phyloP scores from a whole-genome alignment of 2,113 vertebrate species.

The Argyrosomus japonicus region DNA sequence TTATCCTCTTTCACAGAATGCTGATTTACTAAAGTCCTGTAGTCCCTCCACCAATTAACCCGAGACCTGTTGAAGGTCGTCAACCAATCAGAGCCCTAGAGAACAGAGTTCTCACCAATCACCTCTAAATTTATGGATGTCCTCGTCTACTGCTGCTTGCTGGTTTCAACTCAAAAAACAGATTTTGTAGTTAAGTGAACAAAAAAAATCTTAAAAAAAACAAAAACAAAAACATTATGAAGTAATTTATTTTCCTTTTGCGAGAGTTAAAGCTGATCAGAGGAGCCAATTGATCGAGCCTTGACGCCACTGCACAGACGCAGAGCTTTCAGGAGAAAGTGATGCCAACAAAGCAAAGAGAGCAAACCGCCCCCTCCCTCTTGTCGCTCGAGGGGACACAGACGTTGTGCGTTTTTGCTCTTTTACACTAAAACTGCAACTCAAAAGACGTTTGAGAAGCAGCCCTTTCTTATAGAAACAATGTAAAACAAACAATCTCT shows the following conservation, averaged over 20 bases:
- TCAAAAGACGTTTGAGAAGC: conserved; percentile 77
- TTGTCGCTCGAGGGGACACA: conserved; percentile 79
- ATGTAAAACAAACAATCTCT: conserved; percentile 75
- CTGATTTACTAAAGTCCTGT: conserved; percentile 63
- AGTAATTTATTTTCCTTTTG: conserved; percentile 78
- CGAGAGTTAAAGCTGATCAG: conserved; percentile 71
- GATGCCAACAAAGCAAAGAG: conserved; percentile 80
- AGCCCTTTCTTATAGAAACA: conserved; percentile 85
- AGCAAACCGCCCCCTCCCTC: conserved; percentile 61
- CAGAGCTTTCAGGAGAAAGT: conserved; percentile 77
- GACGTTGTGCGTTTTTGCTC: conserved; percentile 83
- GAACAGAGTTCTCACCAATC: conserved; percentile 70
- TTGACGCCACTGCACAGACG: conserved; percentile 72
- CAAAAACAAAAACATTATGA: conserved; percentile 59
- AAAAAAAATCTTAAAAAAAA: conserved; percentile 69
- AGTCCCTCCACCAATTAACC: conserved; percentile 64
- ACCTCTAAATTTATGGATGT: conserved; percentile 81
- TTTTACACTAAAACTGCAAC: conserved; percentile 89
- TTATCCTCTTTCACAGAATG: conserved; percentile 94
- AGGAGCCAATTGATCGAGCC: conserved; percentile 81
- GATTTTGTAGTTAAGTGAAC: conserved; percentile 79
- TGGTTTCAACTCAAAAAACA: conserved; percentile 75
- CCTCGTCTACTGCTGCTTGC: conserved; percentile 92
- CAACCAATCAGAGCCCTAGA: conserved; percentile 72
- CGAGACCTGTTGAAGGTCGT: conserved; percentile 54